Base-by-base conservation (phyloP, 2,888 invertebrate species). In the Drosophila mimetica region DNA sequence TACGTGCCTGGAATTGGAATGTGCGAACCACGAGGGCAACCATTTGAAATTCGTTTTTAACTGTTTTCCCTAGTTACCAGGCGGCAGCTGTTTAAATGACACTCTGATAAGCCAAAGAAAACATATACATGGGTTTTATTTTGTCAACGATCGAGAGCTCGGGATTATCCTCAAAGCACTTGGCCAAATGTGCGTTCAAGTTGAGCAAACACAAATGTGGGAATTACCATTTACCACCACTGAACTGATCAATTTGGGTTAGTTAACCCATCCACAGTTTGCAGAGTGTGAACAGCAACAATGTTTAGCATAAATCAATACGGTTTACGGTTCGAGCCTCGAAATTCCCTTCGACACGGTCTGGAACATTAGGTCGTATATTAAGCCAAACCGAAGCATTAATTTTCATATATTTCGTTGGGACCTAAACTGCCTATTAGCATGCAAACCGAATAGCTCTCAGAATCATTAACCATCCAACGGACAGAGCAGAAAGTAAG, bases 31-130 rank as follows among this genome's bases (percentile, higher is more conserved):
- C 36, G 25, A 52, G 16, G 53, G 76, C 13, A 37, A 52, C 59
- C 71, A 84, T 71, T 79, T 78, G 73, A 70, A 78, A 64, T 72
- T 66, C 20, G 41, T 42, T 46, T 66, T 58, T 64, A 51, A 70
- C 25, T 7, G 46, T 22, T 77, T 75, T 55, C 64, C 76, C 61
- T 74, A 60, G 74, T 44, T 44, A 6, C 42, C 32, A 46, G n/a
- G n/a, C 25, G 63, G 85, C 83, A 83, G 86, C 83, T 83, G 88
- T 85, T 87, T 79, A 85, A 83, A 83, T 74, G 66, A 65, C 71
- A 80, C 74, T 75, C 74, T 75, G 79, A 81, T 76, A 83, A 78
- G 81, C 61, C 42, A 65, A 50, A 16, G 44, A 60, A 63, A 30
- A 37, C 37, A 66, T 16, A n/a, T n/a, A 63, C 13, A n/a, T 52